These are phyloP conservation scores for Helicoverpa zea DNA, from an alignment of 1,140 invertebrate species.

Conservation along the genomic window DNA sequence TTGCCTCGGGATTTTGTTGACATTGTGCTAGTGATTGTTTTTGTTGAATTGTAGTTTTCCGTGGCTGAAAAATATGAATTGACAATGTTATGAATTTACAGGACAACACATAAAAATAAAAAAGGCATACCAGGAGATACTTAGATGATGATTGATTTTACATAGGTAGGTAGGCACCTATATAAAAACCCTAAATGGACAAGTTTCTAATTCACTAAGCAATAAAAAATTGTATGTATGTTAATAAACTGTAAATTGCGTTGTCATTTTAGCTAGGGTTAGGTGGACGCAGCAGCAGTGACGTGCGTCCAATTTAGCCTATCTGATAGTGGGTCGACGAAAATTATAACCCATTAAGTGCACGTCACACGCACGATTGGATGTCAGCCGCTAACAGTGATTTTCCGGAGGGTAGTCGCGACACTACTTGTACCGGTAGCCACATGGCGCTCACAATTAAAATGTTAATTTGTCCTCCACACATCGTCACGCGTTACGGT, in stretches of 20 bases:
- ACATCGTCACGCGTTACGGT: conserved; percentile 43
- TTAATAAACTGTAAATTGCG: conserved; percentile 53
- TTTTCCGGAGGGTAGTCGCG: conserved; percentile 68
- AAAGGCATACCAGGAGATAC: no score
- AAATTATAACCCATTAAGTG: conserved; percentile 79
- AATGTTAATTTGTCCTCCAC: conserved; percentile 74
- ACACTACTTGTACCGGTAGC: conserved; percentile 51
- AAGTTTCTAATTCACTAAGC: background rate
- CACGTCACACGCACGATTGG: conserved; percentile 74
- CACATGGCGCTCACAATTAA: conserved; percentile 76
- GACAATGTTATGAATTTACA: no score
- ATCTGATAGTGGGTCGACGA: conserved; percentile 57
- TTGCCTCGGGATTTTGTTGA: background rate
- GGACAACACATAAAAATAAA: no score
- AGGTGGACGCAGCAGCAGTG: conserved; percentile 23
- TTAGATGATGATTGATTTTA: no score
- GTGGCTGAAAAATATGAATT: background rate
- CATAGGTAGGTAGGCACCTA: no score
- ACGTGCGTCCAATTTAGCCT: conserved; percentile 62
- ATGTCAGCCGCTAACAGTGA: conserved; percentile 64
- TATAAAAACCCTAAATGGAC: no score
- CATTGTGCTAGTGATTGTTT: background rate
- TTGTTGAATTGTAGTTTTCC: background rate
- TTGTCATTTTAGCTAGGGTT: conserved; percentile 35
- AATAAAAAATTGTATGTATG: background rate